These are phyloP conservation scores for Caenorhabditis sinica DNA, from an alignment of 2,888 invertebrate species.

Conservation along the genomic window DNA sequence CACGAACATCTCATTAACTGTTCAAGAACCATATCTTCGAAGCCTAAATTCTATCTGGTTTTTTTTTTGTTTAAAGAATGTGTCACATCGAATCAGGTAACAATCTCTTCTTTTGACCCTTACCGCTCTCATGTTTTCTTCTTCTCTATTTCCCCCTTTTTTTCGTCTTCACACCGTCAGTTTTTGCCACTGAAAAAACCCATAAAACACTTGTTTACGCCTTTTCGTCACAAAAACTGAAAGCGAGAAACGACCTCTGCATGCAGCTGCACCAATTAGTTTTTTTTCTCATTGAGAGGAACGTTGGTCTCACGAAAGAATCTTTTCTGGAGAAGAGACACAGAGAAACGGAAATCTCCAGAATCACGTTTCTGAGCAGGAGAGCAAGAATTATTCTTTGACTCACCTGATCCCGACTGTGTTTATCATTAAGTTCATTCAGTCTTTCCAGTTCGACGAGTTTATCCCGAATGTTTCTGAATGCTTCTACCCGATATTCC, in stretches of 20 bases:
- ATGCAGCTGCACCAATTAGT: constrained; percentile 38
- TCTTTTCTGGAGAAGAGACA: constrained; percentile 7
- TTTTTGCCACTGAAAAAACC: constrained; percentile 51
- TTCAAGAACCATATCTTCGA: constrained; percentile 43
- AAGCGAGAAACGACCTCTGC: constrained; percentile 50
- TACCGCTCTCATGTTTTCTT: constrained; percentile 25
- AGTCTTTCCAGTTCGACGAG: constrained; percentile 59
- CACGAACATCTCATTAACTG: constrained; percentile 26
- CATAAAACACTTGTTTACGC: constrained; percentile 60
- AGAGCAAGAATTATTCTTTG: background rate
- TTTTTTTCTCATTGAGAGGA: constrained; percentile 8
- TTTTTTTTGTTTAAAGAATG: constrained; percentile 38
- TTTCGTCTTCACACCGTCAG: constrained; percentile 23
- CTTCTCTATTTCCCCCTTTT: constrained; percentile 10
- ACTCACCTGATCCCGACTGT: constrained; percentile 59
- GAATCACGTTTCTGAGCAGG: constrained; percentile 38
- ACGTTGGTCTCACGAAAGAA: constrained; percentile 8
- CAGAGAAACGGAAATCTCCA: constrained; percentile 7
- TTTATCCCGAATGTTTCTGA: constrained; percentile 42
- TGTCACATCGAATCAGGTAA: constrained; percentile 61
- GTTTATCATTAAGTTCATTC: constrained; percentile 54
- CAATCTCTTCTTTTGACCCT: constrained; percentile 51
- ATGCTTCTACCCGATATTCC: constrained; percentile 53
- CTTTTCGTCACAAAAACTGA: constrained; percentile 30
- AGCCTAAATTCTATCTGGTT: constrained; percentile 29